Evolutionary conservation across 2,888 invertebrate genomes (phyloP).

Genomic region (Morpho helenor): DNA sequence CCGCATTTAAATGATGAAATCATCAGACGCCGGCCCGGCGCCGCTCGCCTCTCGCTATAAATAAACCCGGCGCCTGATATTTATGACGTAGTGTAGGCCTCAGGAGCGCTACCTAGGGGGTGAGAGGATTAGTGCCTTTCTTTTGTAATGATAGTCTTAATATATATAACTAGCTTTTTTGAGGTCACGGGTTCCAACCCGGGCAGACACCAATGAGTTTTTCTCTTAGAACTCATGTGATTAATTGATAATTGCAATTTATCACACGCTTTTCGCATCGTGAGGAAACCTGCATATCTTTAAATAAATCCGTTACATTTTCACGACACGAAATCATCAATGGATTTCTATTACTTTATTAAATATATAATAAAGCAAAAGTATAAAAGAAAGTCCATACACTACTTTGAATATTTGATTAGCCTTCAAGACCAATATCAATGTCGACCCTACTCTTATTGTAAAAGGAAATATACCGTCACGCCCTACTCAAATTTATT

Average conservation of each 20-base stretch:
- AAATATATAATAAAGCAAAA: too few relatives aligned
- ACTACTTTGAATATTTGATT: neutral
- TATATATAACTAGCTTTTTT: too few relatives aligned
- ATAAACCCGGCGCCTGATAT: slow-evolving; percentile 24
- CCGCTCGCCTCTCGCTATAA: slow-evolving; percentile 46
- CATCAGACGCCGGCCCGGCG: slow-evolving; percentile 34
- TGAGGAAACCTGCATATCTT: too few relatives aligned
- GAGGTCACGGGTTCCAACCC: too few relatives aligned
- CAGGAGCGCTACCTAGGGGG: neutral
- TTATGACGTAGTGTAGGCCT: slow-evolving; percentile 1
- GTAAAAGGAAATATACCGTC: neutral
- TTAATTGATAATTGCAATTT: too few relatives aligned
- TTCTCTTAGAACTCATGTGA: too few relatives aligned
- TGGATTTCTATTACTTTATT: too few relatives aligned
- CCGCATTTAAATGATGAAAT: slow-evolving; percentile 3
- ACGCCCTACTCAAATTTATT: neutral
- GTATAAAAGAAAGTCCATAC: too few relatives aligned
- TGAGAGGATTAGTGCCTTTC: neutral
- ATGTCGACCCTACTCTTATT: neutral
- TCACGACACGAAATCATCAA: neutral
- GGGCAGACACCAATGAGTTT: too few relatives aligned
- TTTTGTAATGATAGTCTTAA: too few relatives aligned
- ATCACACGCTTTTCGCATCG: too few relatives aligned
- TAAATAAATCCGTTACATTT: neutral
- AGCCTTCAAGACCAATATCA: neutral